phyloP scores from a whole-genome alignment of 1,140 invertebrate species.

The Hestina assimilis region DNA sequence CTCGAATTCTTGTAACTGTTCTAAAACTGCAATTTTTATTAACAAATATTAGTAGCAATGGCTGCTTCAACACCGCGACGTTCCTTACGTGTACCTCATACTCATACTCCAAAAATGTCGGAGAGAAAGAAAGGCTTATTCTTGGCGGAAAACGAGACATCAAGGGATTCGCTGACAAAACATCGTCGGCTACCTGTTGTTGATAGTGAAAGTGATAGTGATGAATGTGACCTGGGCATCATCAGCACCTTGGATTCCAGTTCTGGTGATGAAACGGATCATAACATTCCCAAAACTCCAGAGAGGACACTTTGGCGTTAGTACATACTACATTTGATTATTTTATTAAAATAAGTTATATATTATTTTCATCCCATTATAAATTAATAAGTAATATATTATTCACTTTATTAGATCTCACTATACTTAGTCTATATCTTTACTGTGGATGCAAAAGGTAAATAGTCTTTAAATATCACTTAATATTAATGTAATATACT shows the following conservation, averaged over 20 bases:
- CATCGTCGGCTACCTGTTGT: conserved; percentile 62
- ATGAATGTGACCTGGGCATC: conserved; percentile 70
- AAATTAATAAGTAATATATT: too few relatives aligned
- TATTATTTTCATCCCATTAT: too few relatives aligned
- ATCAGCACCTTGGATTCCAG: conserved; percentile 69
- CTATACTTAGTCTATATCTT: too few relatives aligned
- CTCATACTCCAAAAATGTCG: conserved; percentile 70
- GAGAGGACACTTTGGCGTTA: conserved; percentile 61
- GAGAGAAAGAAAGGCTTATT: conserved; percentile 74
- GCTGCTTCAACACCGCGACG: conserved; percentile 63
- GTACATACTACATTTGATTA: conserved; percentile 28
- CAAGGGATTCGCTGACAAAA: conserved; percentile 54
- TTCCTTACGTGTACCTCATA: conserved; percentile 54
- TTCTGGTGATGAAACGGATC: conserved; percentile 65
- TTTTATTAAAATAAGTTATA: background rate
- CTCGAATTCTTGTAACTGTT: conserved; percentile 8
- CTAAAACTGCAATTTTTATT: conserved; percentile 9
- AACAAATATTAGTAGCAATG: conserved; percentile 38
- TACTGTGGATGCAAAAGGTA: too few relatives aligned
- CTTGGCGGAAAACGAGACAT: conserved; percentile 42
- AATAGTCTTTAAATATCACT: too few relatives aligned
- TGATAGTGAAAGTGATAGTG: conserved; percentile 68
- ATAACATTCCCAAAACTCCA: conserved; percentile 56
- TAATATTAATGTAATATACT: too few relatives aligned
- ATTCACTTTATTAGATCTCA: too few relatives aligned